Evolutionary conservation across 2,113 vertebrate species (phyloP), one percentile per base, ranked within the genome.

Genomic region (Ciconia boyciana): DNA sequence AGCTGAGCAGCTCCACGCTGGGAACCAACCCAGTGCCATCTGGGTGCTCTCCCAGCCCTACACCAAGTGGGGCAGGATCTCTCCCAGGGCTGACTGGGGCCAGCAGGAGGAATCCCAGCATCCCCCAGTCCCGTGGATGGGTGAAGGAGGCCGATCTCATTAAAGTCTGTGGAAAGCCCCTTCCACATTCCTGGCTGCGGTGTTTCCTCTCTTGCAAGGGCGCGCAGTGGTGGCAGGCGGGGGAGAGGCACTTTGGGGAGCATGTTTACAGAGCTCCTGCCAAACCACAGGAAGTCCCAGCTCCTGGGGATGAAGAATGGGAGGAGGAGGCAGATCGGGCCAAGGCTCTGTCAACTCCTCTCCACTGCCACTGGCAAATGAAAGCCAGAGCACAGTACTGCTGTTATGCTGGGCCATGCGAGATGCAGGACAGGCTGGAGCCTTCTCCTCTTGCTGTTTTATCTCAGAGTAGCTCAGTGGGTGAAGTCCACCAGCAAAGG

Each of bases 241-340:
- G 41, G 87, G 76, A 39, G 74, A 89, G 80, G 95, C 91, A 94
- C 74, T 89, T 93, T 94, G 66, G 83, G 70, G 70, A 94, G 65
- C 24, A 13, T 97, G 95, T 97, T 97, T 97, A 95, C 84, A 85
- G 74, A 91, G 77, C 68, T 95, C 51, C 89, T 96, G 96, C 96
- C 97, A 97, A 97, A 95, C 97, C 97, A 97, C 96, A 96, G 96
- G 95, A 97, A 94, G 95, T 88, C 91, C 77, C 87, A 93, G 94
- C 93, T 97, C 61, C 81, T 91, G 74, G 70, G 49, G 95, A 92
- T 79, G 95, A 93, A 71, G 90, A 92, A 81, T 5, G 3, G 80
- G 72, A 57, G 36, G 83, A 93, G 83, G 72, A 90, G 80, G 83
- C 69, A 68, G 64, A 94, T 49, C 79, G 65, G 61, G 93, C 81